Conservation (phyloP, 2,888 invertebrate genomes). For the Protophormia terraenovae region DNA sequence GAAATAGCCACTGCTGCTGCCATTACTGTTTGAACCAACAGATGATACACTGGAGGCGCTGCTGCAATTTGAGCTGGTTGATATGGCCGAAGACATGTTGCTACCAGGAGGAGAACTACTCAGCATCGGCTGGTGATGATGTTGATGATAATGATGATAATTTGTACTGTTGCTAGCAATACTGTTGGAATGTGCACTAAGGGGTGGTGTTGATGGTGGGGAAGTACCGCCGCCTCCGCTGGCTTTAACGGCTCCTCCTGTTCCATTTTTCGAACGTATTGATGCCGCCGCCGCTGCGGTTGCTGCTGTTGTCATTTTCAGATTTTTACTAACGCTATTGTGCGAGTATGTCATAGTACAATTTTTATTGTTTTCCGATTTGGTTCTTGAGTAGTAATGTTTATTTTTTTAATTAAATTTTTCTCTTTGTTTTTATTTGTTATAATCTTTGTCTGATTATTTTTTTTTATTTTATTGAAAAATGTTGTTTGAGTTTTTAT, state of each 20-base stretch:
- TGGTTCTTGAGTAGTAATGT: conserved; percentile 54
- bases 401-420: conserved; percentile 49
- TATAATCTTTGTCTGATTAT: conserved; percentile 57
- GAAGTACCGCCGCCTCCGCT: conserved; percentile 69
- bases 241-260: conserved; percentile 51
- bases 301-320: conserved; percentile 78
- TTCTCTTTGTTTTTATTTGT: conserved; percentile 44
- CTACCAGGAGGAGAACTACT: conserved; percentile 75
- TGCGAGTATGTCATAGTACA: conserved; percentile 81
- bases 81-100: conserved; percentile 72
- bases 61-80: conserved; percentile 71
- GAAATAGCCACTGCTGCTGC: conserved; percentile 72
- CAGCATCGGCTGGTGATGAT: conserved; percentile 70
- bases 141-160: conserved; percentile 71
- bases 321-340: conserved; percentile 81
- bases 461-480: conserved; percentile 63
- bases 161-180: conserved; percentile 81
- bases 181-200: conserved; percentile 81
- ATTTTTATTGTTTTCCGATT: conserved; percentile 54
- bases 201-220: conserved; percentile 74
- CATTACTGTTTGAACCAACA: conserved; percentile 71
- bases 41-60: conserved; percentile 68
- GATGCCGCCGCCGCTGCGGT: conserved; percentile 74
- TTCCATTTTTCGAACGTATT: conserved; percentile 76
- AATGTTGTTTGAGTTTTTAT: conserved; percentile 71